Evolutionary conservation across 2,888 invertebrate species (phyloP), one percentile per base, ranked within the genome.

Genomic region (Protophormia terraenovae): DNA sequence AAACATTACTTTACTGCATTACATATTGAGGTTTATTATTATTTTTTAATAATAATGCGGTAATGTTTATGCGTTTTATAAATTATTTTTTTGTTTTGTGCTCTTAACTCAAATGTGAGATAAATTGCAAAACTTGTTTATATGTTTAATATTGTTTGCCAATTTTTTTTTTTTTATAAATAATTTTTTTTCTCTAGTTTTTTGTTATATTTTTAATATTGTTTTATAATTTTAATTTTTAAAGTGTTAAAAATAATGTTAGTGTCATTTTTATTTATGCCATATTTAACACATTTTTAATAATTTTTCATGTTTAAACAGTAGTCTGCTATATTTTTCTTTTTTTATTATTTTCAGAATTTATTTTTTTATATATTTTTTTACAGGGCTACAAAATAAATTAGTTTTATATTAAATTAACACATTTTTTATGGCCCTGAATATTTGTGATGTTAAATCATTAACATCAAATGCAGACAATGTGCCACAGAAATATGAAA

Each of bases 211-310:
- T 41, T 41, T 62, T 64, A 29, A 71, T 58, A 53, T 75, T 67
- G 72, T 75, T 69, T 75, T 69, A 45, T 64, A 82, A 76, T 82
- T 71, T 82, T 55, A 82, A 76, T 82, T 64, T 73, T 45, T 58
- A 55, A 81, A 84, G 80, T 84, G 84, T 84, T 84, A 77, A 81
- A 71, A 84, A 73, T 77, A 84, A 81, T 84, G 81, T 84, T 84
- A 81, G 81, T 84, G 84, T 84, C 84, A 84, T 77, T 73, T n/a
- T 77, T 58, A 81, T 84, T 81, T 84, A 81, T 73, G 77, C 53
- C 62, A 55, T 50, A 81, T 81, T 84, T 84, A 81, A 84, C 84
- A 84, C 62, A 67, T 73, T 69, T 71, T 79, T 47, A 69, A 69
- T 81, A 83, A 69, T 64, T 79, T 84, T 72, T 72, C 53, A 60